Base-by-base conservation (phyloP, 2,888 invertebrate genomes). In the Oscheius sp. region DNA sequence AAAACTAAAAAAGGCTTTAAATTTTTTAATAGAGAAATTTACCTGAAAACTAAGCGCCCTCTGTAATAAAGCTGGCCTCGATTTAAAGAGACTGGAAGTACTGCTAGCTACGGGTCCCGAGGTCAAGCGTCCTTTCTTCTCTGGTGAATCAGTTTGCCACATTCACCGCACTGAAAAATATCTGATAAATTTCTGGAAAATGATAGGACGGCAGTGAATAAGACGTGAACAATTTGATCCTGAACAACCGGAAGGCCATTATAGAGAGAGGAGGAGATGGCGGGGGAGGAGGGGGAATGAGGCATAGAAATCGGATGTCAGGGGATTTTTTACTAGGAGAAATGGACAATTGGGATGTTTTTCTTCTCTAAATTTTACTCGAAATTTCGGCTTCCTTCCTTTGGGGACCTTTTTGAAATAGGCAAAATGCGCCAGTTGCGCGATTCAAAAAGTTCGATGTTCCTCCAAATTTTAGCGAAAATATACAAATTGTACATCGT, bases 1-100 rank as follows among this genome's bases (percentile, higher is more conserved):
- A 73, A 69, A 82, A 80, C 82, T 82, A 70, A 25, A 79, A 74
- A 58, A 13, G 35, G 27, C 16, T 13, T 6, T 9, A 18, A 56
- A 21, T 16, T 56, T n/a, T 35, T 35, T 35, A 35, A 35, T 43
- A 18, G n/a, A n/a, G n/a, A n/a, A 45, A 64, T 41, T 2, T 21
- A 66, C 66, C 63, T 71, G 71, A 49, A 71, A 71, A 52, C 71
- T 71, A 29, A 71, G 71, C 9, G 71, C 63, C 29, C 71, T 27
- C 23, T 71, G 45, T 25, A 71, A 35, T 18, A 61, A 16, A 7
- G 49, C 35, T n/a, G 71, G 71, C 12, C 63, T 27, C 13, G 27
- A 7, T 18, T 66, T 66, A 9, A 25, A 52, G 9, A 66, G 27
- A 13, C 23, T 49, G 2, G 66, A 27, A 52, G 52, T 66, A 21